Percentiles rank a stretch among this genome's conserved stretches.
phyloP scores from a whole-genome alignment of 1,140 invertebrate species.

The Proctacanthus coquilletti region DNA sequence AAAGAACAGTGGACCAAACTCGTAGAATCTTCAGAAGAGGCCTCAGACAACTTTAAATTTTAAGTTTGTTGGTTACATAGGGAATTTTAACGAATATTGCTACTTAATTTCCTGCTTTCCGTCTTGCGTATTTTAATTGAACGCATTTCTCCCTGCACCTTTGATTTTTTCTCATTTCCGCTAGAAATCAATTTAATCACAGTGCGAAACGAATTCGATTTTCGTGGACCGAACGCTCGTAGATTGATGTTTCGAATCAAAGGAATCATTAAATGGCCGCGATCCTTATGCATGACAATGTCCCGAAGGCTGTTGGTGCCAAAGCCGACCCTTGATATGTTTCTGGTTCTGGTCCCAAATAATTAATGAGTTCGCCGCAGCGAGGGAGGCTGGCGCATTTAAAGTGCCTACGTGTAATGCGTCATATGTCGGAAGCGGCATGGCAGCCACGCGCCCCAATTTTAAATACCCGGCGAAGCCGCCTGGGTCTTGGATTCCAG shows the following conservation, averaged over 20 bases:
- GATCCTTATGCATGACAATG: not conserved
- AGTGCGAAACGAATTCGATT: not conserved
- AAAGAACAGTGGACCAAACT: no score
- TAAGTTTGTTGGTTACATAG: no score
- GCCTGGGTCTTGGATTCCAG: no score
- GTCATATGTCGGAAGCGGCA: conserved; percentile 1
- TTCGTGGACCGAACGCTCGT: not conserved
- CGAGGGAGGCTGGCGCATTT: not conserved
- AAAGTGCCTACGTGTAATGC: not conserved
- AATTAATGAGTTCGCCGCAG: not conserved
- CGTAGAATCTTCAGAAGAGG: no score
- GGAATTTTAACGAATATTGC: no score
- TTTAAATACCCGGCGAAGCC: no score
- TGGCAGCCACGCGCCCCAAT: not conserved
- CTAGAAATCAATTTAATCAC: not conserved
- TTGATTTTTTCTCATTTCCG: not conserved
- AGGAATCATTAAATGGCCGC: not conserved
- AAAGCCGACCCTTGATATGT: not conserved
- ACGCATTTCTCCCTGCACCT: no score
- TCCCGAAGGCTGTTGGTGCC: not conserved
- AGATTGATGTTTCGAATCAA: conserved; percentile 1
- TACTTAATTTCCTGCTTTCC: no score
- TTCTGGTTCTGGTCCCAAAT: not conserved
- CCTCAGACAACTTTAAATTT: no score
- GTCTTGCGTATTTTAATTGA: no score